Base-by-base conservation (phyloP, 64 coral and sea anemone species). In the Exaiptasia diaphana region DNA sequence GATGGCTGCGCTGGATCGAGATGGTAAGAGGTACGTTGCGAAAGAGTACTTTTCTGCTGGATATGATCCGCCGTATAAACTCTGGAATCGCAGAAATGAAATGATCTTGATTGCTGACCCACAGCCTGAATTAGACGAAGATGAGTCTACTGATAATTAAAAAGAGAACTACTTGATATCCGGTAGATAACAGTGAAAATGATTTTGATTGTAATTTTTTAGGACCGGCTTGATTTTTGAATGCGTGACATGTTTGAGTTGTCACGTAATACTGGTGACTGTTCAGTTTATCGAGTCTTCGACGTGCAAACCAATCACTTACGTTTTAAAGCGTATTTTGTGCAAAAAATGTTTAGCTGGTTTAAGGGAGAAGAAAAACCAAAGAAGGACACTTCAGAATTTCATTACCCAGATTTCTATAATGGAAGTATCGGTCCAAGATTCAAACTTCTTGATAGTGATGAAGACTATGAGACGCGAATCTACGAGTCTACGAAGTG, bases 271-370 rank as follows among this genome's bases (percentile, higher is more conserved):
- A n/a, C n/a, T n/a, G n/a, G n/a, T n/a, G n/a, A n/a, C n/a, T n/a
- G n/a, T n/a, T n/a, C n/a, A n/a, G n/a, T n/a, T n/a, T n/a, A n/a
- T n/a, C n/a, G n/a, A n/a, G n/a, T n/a, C n/a, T n/a, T n/a, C n/a
- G n/a, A n/a, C n/a, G n/a, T n/a, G n/a, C n/a, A n/a, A n/a, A n/a
- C n/a, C n/a, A n/a, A n/a, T n/a, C n/a, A n/a, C n/a, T n/a, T n/a
- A n/a, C n/a, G n/a, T n/a, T n/a, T n/a, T n/a, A n/a, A n/a, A n/a
- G n/a, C n/a, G n/a, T n/a, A n/a, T n/a, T n/a, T n/a, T n/a, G n/a
- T n/a, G n/a, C n/a, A n/a, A n/a, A n/a, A n/a, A n/a, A 69, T 87
- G 84, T 74, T 86, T 6, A 78, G 61, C 9, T 87, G 84, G 73
- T 46, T 87, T 0, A 87, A 65, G 67, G 83, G 72, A 41, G 83